Conservation (phyloP, 2,888 invertebrate species). For the Drosophila macrothrix region DNA sequence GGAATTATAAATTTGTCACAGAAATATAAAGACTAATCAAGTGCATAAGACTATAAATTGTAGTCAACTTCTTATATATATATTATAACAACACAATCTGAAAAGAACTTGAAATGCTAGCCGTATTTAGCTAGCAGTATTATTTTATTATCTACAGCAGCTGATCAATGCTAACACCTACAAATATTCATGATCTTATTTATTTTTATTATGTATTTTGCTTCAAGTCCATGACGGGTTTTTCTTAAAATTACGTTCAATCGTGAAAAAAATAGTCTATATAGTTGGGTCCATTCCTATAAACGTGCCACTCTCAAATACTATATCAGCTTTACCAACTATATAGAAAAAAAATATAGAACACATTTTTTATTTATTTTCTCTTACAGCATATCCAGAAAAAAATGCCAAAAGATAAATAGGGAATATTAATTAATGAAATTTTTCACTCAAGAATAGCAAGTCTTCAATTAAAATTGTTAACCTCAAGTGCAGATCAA, state of each 20-base stretch:
- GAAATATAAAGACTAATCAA: neutral
- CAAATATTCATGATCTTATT: neutral
- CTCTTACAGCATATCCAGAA: too few relatives aligned
- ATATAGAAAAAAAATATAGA: neutral
- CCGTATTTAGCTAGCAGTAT: neutral
- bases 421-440: neutral
- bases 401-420: neutral
- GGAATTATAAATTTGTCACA: neutral
- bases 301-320: neutral
- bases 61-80: neutral
- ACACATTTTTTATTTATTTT: neutral
- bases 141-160: neutral
- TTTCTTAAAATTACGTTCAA: neutral
- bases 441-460: neutral
- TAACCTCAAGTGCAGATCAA: too few relatives aligned
- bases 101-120: too few relatives aligned
- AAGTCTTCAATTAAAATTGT: neutral
- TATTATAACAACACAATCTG: neutral
- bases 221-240: neutral
- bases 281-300: too few relatives aligned
- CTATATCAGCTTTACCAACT: neutral
- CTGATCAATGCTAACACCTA: neutral
- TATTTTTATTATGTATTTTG: neutral
- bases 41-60: slow-evolving; percentile 1
- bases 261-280: too few relatives aligned